phyloP scores from a whole-genome alignment of 2,888 invertebrate genomes.

The Drosophila meridiana region DNA sequence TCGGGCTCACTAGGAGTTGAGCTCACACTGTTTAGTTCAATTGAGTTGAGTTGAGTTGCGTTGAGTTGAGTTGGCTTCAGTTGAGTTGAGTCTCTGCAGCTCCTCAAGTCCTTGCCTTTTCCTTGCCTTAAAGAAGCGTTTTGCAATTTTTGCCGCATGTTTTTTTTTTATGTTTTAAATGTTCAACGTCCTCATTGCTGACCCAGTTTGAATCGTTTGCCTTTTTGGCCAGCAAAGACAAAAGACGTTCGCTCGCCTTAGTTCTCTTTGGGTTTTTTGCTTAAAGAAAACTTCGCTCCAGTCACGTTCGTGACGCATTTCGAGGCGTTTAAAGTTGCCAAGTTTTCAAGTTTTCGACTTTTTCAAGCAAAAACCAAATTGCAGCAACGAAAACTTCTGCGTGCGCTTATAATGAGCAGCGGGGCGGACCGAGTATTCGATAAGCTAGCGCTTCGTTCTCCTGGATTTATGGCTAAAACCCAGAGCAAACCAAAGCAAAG shows the following conservation, averaged over 20 bases:
- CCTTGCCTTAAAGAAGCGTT: slow-evolving; percentile 49
- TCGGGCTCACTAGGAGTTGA: slow-evolving; percentile 21
- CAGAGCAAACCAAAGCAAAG: neutral
- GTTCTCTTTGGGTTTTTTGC: slow-evolving; percentile 10
- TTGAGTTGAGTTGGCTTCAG: neutral
- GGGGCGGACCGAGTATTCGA: slow-evolving; percentile 10
- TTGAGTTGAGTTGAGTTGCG: neutral
- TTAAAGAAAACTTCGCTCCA: slow-evolving; percentile 48
- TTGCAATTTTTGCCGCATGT: slow-evolving; percentile 47
- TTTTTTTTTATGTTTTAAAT: slow-evolving; percentile 35
- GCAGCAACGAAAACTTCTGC: slow-evolving; percentile 42
- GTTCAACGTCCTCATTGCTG: slow-evolving; percentile 51
- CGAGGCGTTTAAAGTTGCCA: slow-evolving; percentile 42
- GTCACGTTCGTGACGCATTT: slow-evolving; percentile 60
- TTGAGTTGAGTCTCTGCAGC: neutral
- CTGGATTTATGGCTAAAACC: slow-evolving; percentile 37
- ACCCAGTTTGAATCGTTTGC: slow-evolving; percentile 59
- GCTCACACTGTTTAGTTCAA: neutral
- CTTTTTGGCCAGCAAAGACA: slow-evolving; percentile 45
- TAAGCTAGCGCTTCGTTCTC: slow-evolving; percentile 38
- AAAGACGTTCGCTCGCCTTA: slow-evolving; percentile 30
- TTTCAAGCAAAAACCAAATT: slow-evolving; percentile 44
- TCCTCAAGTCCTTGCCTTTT: slow-evolving; percentile 43
- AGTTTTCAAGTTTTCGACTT: slow-evolving; percentile 38
- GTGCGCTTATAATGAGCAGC: slow-evolving; percentile 33